Base-by-base conservation (phyloP, 2,113 vertebrate species). In the Paedocypris sp. region DNA sequence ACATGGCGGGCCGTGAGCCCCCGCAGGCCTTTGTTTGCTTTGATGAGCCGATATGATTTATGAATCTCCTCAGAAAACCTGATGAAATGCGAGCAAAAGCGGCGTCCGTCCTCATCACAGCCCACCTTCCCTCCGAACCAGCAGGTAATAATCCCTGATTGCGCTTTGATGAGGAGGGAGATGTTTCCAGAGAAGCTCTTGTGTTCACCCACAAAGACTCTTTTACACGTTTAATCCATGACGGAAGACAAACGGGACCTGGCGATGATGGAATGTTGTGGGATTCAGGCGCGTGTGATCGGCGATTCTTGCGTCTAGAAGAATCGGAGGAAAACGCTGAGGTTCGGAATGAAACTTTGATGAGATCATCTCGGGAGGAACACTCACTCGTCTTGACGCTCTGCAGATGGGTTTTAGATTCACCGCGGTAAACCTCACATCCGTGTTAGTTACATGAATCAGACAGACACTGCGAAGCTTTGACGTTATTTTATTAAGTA, bases 181-280 rank as follows among this genome's bases (percentile, higher is more conserved):
- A 29, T 20, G 28, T 29, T 49, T 50, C 23, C n/a, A 49, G 15
- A 15, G 15, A 11, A 62, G 15, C 12, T 20, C 10, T 49, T 49
- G 35, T 39, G 32, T 35, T 39, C 45, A 36, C 20, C 45, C n/a
- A 26, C 13, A 9, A 31, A 47, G 33, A 62, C 23, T 39, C 5
- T 60, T 25, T 60, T 43, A 60, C 32, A 39, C 41, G 59, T 29
- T 50, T 28, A 50, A 62, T 62, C 29, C 41, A 50, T 62, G 33
- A 12, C 31, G 6, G 9, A 18, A 48, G 58, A n/a, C n/a, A n/a
- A n/a, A n/a, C n/a, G n/a, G n/a, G n/a, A n/a, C n/a, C n/a, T n/a
- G n/a, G n/a, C n/a, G n/a, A n/a, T n/a, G n/a, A n/a, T n/a, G n/a
- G n/a, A n/a, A n/a, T n/a, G n/a, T n/a, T n/a, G n/a, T n/a, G n/a